Base-by-base conservation (phyloP, 2,113 vertebrate genomes). In the Pogona vitticeps region DNA sequence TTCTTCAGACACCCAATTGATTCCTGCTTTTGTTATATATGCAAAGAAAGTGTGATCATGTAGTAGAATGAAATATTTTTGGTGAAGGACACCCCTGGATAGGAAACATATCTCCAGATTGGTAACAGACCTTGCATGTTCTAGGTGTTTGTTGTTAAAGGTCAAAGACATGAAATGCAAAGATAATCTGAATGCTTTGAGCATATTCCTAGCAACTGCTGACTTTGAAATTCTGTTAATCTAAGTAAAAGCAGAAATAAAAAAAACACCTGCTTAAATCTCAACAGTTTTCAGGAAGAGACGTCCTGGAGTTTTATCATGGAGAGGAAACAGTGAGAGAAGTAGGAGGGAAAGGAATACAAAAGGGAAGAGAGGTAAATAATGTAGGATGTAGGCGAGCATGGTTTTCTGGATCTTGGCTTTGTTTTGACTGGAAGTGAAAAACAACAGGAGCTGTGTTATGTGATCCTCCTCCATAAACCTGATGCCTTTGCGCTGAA, bases 1-100 rank as follows among this genome's bases (percentile, higher is more conserved):
- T 71, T 86, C 84, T 86, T 59, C 76, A 58, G 26, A 2, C 15
- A 38, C 76, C 76, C 36, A 79, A 61, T 52, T 76, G 76, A 61
- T 61, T 72, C 36, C 67, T 76, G n/a, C 15, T 79, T 68, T 52
- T 18, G 15, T 52, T 86, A 2, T 70, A 70, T 78, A 31, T 78
- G 38, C 63, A 61, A 76, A 76, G 26, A 36, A 36, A 40, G 8
- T 21, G 31, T 63, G 36, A 84, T 14, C 71, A 86, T 33, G 18
- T 68, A 46, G 42, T 21, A 59, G 28, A 70, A 40, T 40, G 67
- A 83, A 83, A 20, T 38, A 73, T 26, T 36, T 42, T 15, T 31
- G 36, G 42, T 23, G 28, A 9, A 18, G 18, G 9, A 36, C 20
- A 31, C 52, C 59, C 8, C 40, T 12, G n/a, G n/a, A 76, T 63